Percentiles rank a stretch among this genome's conserved stretches.
Conservation (phyloP, 2,797 vertebrate genomes). For the Anolis apletophallus region DNA sequence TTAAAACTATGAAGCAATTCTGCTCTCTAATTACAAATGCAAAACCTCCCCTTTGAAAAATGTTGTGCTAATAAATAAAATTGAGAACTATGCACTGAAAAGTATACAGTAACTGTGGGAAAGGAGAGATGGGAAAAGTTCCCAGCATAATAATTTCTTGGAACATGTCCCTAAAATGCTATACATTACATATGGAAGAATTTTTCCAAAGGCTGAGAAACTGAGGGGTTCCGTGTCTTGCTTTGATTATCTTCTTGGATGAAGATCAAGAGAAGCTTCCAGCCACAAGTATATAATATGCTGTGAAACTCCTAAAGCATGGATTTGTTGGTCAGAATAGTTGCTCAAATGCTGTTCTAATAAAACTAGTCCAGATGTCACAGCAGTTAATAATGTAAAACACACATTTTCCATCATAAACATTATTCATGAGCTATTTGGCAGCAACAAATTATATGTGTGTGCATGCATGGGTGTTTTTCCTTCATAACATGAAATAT, state of each 20-base stretch:
- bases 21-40: slow-evolving; percentile 28
- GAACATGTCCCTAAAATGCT: slow-evolving; percentile 28
- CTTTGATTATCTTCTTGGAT: slow-evolving; percentile 7
- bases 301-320: slow-evolving; percentile 9
- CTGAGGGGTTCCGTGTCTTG: neutral
- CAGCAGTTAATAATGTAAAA: slow-evolving; percentile 34
- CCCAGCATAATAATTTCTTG: neutral
- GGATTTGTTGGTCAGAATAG: slow-evolving; percentile 2
- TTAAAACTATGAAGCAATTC: slow-evolving; percentile 1
- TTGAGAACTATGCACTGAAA: neutral
- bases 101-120: neutral
- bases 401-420: slow-evolving; percentile 6
- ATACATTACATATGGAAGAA: slow-evolving; percentile 15
- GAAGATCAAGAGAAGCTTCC: neutral
- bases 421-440: neutral
- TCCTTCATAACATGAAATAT: neutral
- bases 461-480: neutral
- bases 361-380: slow-evolving; percentile 37
- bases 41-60: slow-evolving; percentile 4
- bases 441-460: neutral
- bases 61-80: neutral
- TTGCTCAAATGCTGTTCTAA: slow-evolving; percentile 25
- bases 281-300: neutral
- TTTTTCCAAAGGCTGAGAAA: slow-evolving; percentile 22
- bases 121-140: neutral